Evolutionary conservation across 2,888 invertebrate species (phyloP).

Genomic region (Cantharis lateralis): DNA sequence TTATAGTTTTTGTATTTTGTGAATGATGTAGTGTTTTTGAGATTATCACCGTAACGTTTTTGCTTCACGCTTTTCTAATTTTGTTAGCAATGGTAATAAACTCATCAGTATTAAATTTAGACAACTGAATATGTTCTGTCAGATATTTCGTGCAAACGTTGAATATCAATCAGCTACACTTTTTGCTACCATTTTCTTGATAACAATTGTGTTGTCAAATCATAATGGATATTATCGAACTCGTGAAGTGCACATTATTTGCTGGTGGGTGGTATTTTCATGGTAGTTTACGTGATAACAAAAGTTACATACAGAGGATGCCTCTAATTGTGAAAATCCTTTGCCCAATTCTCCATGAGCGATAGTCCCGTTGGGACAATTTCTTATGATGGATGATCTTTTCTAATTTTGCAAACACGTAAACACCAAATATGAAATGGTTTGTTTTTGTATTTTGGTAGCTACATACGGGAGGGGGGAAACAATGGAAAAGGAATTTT

Average conservation of each 20-base stretch:
- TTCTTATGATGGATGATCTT: conserved; percentile 23
- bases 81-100: conserved; percentile 14
- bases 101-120: conserved; percentile 18
- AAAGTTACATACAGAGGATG: conserved; percentile 10
- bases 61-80: conserved; percentile 2
- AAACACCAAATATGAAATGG: neutral
- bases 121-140: neutral
- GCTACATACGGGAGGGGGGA: neutral
- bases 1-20: neutral
- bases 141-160: neutral
- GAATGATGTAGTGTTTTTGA: neutral
- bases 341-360: conserved; percentile 26
- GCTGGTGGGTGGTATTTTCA: conserved; percentile 22
- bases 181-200: neutral
- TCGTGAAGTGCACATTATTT: conserved; percentile 6
- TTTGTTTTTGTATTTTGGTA: neutral
- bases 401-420: conserved; percentile 11
- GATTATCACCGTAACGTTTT: neutral
- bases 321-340: conserved; percentile 26
- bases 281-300: conserved; percentile 19
- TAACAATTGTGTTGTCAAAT: neutral
- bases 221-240: conserved; percentile 6
- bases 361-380: conserved; percentile 34
- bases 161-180: neutral
- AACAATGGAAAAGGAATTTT: neutral